Evolutionary conservation across 1,140 invertebrate genomes (phyloP), one percentile per base, ranked within the genome.

Genomic region (Triops cancriformis): DNA sequence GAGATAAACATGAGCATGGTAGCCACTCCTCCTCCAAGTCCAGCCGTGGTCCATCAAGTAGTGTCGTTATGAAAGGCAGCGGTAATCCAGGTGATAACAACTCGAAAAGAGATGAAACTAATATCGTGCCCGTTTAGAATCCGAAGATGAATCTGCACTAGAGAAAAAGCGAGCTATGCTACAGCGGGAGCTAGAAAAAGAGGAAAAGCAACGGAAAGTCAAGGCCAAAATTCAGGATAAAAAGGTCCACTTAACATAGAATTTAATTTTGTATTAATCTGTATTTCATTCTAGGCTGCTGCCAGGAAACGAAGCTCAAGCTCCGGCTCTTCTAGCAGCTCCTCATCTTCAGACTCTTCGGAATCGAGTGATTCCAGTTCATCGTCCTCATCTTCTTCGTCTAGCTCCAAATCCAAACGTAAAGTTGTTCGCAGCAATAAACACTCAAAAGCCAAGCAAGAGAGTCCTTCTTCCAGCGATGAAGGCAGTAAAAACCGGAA

Each of bases 121-220:
- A 64, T 82, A 92, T 91, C 90, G 90, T 92, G n/a, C 83, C 90
- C 91, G 85, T 91, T 89, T 80, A 82, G 93, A 93, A 83, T 92
- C 92, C 87, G 92, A 92, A 79, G 92, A 94, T 85, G 91, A 93
- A 79, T 91, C 93, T 82, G 91, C 90, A 72, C 85, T 94, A 80
- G 92, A 93, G 83, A 90, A 90, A 84, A 87, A 91, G 79, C 86
- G 92, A 80, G 90, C 90, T 82, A 88, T 92, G 81, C 86, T 94
- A 80, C 90, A 93, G 83, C 86, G 91, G 82, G 91, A 93, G 85
- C 86, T 94, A 83, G 91, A 92, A 81, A 88, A 79, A 90, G 88
- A 89, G 87, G 85, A 89, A 87, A 87, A 73, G 26, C 72, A 78
- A 27, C 77, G 74, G 28, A 78, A 74, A 78, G 43, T 72, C 18